Evolutionary conservation across 2,888 invertebrate genomes (phyloP), one percentile per base, ranked within the genome.

Genomic region (Patella ulyssiponensis): DNA sequence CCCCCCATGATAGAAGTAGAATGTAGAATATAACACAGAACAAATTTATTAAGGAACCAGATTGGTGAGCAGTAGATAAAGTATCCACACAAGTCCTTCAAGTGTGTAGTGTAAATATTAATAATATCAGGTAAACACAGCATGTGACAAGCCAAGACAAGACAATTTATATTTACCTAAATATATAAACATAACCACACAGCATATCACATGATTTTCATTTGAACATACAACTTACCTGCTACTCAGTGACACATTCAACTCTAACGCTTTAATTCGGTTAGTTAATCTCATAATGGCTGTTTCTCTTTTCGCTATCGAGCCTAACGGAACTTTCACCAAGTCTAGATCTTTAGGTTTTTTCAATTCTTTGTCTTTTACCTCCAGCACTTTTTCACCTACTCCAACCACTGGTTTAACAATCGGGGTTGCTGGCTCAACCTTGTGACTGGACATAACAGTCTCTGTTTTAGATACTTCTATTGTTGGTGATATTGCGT

Each of bases 191-290:
- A 33, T 33, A 33, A 33, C 33, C 33, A 33, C 4, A 33, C 33
- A 4, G 7, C 33, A 4, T 33, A 4, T 4, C 33, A 33, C 33
- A 33, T 44, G 44, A 44, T 44, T 44, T 44, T 7, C 44, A 44
- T 44, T 44, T 44, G 1, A 69, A 27, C 51, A n/a, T 69, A 64
- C 15, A 3, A 58, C 20, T 58, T 76, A 90, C 92, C 98, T 97
- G 80, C 96, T 96, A 84, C 98, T 98, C 69, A 99, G 93, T 17
- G 98, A 98, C 95, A 99, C 97, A 92, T 99, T 99, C 85, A 96
- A 94, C 92, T 99, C 99, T 85, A 99, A 93, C 74, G 96, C 95
- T 95, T 97, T 98, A 78, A 99, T 97, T 89, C 98, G 94, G 79
- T 99, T 99, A 79, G 97, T 97, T 79, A 99, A 94, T 84, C 98